These are phyloP conservation scores for Styela clava DNA, from an alignment of 23 tunicate species.

Conservation along the genomic window DNA sequence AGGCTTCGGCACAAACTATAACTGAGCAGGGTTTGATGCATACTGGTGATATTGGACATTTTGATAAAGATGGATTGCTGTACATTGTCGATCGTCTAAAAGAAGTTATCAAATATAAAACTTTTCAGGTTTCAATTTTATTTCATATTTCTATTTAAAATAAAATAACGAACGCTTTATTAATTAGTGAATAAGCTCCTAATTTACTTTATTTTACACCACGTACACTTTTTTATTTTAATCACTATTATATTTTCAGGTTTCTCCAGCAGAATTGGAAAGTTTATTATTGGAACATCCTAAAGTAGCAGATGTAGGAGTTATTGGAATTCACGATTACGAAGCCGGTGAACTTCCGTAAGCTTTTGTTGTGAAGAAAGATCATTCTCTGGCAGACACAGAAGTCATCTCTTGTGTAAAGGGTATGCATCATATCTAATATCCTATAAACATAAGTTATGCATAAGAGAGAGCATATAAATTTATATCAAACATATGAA, in stretches of 20 bases:
- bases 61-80: not conserved
- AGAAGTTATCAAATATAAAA: not conserved
- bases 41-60: not conserved
- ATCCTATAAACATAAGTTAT: too few species aligned
- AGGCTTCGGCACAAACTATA: not conserved
- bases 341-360: constrained; percentile 60
- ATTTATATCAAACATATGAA: too few species aligned
- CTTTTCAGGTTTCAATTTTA: not conserved
- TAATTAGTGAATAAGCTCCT: too few species aligned
- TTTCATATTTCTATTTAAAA: not conserved
- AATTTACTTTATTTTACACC: too few species aligned
- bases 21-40: not conserved
- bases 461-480: too few species aligned
- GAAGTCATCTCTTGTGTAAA: constrained; percentile 32
- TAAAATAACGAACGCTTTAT: too few species aligned
- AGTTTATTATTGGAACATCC: constrained; percentile 32
- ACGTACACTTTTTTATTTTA: too few species aligned
- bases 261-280: constrained; percentile 66
- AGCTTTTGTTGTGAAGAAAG: constrained; percentile 56
- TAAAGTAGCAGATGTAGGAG: constrained; percentile 52
- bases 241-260: too few species aligned
- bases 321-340: constrained; percentile 42
- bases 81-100: not conserved
- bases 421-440: too few species aligned
- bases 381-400: constrained; percentile 22